Evolutionary conservation across 2,888 invertebrate genomes (phyloP), one percentile per base, ranked within the genome.

Genomic region (Idaea straminata): DNA sequence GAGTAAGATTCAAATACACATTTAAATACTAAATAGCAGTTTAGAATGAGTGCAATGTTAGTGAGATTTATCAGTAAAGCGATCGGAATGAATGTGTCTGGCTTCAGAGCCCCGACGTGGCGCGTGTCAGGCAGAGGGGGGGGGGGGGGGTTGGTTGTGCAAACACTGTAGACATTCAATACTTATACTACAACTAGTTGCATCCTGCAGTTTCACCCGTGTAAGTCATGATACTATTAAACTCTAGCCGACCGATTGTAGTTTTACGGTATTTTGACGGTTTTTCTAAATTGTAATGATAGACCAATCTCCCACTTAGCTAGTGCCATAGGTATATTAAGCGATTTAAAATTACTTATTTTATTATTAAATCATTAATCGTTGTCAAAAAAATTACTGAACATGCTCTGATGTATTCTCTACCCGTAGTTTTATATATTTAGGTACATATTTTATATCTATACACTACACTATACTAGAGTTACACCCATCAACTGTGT

Each of bases 41-140:
- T 7, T 47, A 13, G 47, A 47, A 47, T 47, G 47, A 47, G 47
- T 47, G 47, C 47, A 47, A 13, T 10, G 47, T 47, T 47, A 47
- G 10, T 47, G 47, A 10, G 47, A 10, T 47, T 47, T 47, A 47
- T 47, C 47, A 47, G 47, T 10, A 13, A 47, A 47, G 47, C 47
- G 47, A 47, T 47, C 47, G 47, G 47, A 47, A 47, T 47, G 47
- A 47, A 47, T 47, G 47, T 47, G 47, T 47, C 47, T 47, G 47
- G 47, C 47, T 47, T 47, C 25, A 13, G 10, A 47, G 47, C 10
- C 36, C 13, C 47, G 47, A 10, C 3, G 25, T 25, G 36, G 36
- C 36, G 10, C 36, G 36, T 5, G 36, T 5, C 36, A 10, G 36
- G 36, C 36, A 4, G 1, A 10, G 36, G 6, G 36, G 36, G 36